These are phyloP conservation scores for Dryas iulia DNA, from an alignment of 1,140 invertebrate genomes.

Conservation along the genomic window DNA sequence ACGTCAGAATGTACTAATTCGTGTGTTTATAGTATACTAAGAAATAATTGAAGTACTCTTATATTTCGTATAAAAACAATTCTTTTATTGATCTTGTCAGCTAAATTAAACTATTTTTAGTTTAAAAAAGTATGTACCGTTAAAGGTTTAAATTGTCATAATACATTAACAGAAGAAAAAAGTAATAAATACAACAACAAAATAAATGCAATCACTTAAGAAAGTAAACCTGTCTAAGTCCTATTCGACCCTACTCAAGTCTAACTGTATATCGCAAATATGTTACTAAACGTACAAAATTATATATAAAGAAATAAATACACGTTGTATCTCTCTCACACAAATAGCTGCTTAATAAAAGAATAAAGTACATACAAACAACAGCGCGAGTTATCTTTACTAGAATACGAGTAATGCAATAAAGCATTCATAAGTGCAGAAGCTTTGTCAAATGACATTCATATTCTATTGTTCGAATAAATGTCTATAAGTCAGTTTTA, in stretches of 20 bases:
- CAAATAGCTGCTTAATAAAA: too few species aligned
- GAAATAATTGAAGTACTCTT: too few species aligned
- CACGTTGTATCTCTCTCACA: neutral
- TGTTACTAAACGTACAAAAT: neutral
- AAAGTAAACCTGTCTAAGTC: neutral
- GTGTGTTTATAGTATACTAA: too few species aligned
- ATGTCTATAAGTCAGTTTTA: neutral
- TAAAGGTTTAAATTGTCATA: too few species aligned
- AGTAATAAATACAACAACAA: too few species aligned
- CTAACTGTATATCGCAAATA: neutral
- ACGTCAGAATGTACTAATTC: too few species aligned
- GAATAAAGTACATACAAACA: neutral
- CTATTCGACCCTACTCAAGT: neutral
- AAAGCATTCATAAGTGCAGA: neutral
- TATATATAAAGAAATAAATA: neutral
- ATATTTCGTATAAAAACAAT: too few species aligned
- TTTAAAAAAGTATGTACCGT: too few species aligned
- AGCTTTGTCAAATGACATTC: neutral
- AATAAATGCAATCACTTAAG: too few species aligned
- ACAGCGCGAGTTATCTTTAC: neutral
- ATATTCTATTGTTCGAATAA: slow-evolving; percentile 5
- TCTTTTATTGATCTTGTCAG: too few species aligned
- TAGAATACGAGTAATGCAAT: neutral
- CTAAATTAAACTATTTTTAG: too few species aligned
- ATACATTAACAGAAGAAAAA: too few species aligned